Conservation (phyloP, 2,888 invertebrate genomes). For the Lathronympha strigana region DNA sequence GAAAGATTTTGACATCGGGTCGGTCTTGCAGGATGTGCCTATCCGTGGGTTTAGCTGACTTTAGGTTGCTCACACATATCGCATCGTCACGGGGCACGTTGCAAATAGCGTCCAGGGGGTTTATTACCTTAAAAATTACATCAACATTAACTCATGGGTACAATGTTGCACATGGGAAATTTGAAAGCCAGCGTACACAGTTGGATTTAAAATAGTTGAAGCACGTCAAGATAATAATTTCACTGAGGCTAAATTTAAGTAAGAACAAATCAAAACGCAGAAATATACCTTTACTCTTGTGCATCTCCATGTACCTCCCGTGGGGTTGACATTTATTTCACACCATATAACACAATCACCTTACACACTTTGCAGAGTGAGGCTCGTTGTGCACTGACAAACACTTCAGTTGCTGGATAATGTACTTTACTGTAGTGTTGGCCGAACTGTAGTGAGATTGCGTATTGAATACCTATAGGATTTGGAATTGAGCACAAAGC, state of each 20-base stretch:
- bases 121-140: constrained; percentile 21
- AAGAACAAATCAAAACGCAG: neutral
- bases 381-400: constrained; percentile 15
- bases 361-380: constrained; percentile 14
- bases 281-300: constrained; percentile 22
- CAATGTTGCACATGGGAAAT: neutral
- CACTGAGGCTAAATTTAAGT: neutral
- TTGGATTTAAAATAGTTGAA: neutral
- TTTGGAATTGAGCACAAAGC: neutral
- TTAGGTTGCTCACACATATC: constrained; percentile 90
- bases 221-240: neutral
- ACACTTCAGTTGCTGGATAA: constrained; percentile 6
- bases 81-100: constrained; percentile 88
- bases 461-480: neutral
- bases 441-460: neutral
- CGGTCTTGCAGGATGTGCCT: constrained; percentile 87
- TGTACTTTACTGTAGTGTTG: neutral
- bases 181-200: neutral
- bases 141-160: neutral
- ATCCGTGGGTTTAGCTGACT: constrained; percentile 87
- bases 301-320: no score
- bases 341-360: constrained; percentile 6
- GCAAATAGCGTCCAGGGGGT: constrained; percentile 74
- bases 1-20: constrained; percentile 91
- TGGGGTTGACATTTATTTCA: neutral